Conservation (phyloP, 2,113 vertebrate genomes). For the Hipposideros armiger region DNA sequence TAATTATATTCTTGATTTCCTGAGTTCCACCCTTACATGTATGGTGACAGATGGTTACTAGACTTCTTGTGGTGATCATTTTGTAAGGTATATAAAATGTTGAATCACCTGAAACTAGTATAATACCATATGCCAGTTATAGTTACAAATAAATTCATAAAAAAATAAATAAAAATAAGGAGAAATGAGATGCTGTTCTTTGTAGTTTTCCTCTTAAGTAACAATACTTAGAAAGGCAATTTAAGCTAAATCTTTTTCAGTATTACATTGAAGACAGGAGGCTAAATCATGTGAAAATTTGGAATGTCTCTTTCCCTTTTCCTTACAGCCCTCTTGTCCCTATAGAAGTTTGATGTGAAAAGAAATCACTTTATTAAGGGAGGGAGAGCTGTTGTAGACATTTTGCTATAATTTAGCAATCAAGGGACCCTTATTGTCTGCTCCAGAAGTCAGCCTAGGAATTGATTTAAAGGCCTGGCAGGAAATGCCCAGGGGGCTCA, state of each 20-base stretch:
- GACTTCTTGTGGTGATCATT: not conserved
- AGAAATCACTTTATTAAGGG: not conserved
- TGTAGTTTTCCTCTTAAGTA: not conserved
- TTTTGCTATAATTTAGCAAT: not conserved
- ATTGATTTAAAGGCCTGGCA: not conserved
- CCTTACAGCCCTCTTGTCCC: not conserved
- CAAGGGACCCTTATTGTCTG: not conserved
- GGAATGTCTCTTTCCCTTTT: not conserved
- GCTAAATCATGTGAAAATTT: not conserved
- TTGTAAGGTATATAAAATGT: not conserved
- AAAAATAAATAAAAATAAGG: not conserved
- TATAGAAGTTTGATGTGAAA: not conserved
- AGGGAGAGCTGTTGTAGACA: not conserved
- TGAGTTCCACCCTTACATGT: too few relatives aligned
- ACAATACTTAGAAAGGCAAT: not conserved
- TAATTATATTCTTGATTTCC: too few relatives aligned
- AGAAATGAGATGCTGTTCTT: not conserved
- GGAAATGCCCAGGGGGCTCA: not conserved
- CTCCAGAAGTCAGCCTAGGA: not conserved
- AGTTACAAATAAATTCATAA: not conserved
- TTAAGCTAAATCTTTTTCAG: not conserved
- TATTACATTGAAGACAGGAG: not conserved
- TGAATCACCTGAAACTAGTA: not conserved
- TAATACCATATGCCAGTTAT: not conserved
- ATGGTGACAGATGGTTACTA: too few relatives aligned